These are phyloP conservation scores for Montipora capitata DNA, from an alignment of 92 coral and sea anemone species.

Conservation along the genomic window DNA sequence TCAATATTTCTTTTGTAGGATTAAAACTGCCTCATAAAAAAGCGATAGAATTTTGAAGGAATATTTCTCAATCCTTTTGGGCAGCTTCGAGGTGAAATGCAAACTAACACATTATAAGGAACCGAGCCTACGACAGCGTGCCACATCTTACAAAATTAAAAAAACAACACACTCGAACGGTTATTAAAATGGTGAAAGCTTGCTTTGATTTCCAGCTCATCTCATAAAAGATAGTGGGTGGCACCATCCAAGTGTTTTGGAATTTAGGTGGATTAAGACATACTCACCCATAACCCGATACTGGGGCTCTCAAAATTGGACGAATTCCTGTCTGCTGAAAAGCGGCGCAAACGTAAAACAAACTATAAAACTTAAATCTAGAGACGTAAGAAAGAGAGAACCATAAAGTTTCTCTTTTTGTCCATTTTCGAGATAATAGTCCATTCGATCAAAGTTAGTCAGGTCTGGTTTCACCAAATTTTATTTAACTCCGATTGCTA, in stretches of 20 bases:
- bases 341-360: not conserved
- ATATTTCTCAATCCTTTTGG: not conserved
- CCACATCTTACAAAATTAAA: not conserved
- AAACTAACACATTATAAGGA: not conserved
- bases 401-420: not conserved
- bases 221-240: constrained; percentile 20
- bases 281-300: not conserved
- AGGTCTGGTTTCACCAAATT: constrained; percentile 15
- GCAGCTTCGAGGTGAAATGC: too few species aligned
- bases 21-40: not conserved
- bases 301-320: not conserved
- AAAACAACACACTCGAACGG: not conserved
- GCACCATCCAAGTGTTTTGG: not conserved
- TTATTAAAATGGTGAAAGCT: not conserved
- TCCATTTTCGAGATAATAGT: constrained; percentile 10
- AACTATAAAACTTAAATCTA: not conserved
- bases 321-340: not conserved
- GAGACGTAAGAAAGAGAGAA: not conserved
- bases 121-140: not conserved
- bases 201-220: constrained; percentile 16
- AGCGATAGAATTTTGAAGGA: not conserved
- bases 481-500: not conserved
- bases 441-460: not conserved
- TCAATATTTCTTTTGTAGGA: not conserved
- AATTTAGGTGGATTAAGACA: not conserved